Evolutionary conservation across 1,140 invertebrate species (phyloP), one percentile per base, ranked within the genome.

Genomic region (Dinothrombium tinctorium): DNA sequence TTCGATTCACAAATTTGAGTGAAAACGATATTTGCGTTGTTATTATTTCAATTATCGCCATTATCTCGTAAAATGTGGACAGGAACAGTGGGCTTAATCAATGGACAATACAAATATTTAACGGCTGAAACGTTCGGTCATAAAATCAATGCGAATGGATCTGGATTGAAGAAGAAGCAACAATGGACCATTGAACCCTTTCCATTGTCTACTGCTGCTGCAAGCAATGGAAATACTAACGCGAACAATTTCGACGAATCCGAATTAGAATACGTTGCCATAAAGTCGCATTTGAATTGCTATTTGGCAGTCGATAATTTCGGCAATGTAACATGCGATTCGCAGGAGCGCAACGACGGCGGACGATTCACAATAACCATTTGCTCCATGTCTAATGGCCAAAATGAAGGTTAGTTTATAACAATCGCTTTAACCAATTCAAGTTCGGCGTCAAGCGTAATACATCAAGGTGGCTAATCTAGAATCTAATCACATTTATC

Each of bases 101-200:
- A 92, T 63, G 73, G 71, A 33, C 49, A 53, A 7, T 71, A 74
- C 54, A 81, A 82, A 54, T 96, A 94, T 60, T 69, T 96, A 51
- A 95, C 89, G 8, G 89, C 87, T 1, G 90, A 96, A 63, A 90
- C 82, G 19, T 96, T 96, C 63, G 90, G 90, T 40, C 89, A 80
- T 64, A 94, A 95, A 66, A 74, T 94, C 53, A 95, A 95, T 62
- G 81, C 83, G 21, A 89, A 86, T 53, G 89, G 86, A 7, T 70
- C 75, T 14, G 77, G 78, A 24, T 62, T 96, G 41, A 90, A 92
- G 64, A 95, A 94, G 69, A 95, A 94, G 57, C 89, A 95, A 61
- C 72, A 86, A 43, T 89, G 83, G 82, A 81, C 71, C 8, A 58
- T 90, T 50, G 82, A 89, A 52, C 76, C 77, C 12, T 70, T 71